A percentile compares a stretch with the other conserved stretches of the same genome.
phyloP scores from a whole-genome alignment of 2,113 vertebrate species.

The Carassius carassius region DNA sequence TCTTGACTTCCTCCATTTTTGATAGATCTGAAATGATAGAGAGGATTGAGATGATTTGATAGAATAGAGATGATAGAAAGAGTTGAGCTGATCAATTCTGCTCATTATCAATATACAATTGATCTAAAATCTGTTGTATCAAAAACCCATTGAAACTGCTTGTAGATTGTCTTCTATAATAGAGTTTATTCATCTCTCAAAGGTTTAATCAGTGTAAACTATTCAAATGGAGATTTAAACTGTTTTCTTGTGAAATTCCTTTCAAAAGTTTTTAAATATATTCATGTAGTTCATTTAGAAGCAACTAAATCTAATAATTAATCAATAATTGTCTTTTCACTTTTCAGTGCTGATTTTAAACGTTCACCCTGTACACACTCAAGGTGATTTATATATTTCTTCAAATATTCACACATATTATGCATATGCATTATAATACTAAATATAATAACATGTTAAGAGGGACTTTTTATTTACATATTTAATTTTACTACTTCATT shows the following conservation, averaged over 20 bases:
- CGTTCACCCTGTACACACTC: background rate
- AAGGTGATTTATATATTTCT: background rate
- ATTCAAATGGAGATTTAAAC: no score
- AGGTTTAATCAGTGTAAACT: no score
- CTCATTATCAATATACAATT: background rate
- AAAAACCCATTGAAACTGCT: background rate
- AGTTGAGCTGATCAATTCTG: background rate
- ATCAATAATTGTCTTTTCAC: background rate
- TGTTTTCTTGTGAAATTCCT: background rate
- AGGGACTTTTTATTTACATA: background rate
- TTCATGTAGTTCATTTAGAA: background rate
- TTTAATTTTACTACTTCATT: no score
- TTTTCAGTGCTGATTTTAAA: constrained; percentile 23
- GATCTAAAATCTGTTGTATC: no score
- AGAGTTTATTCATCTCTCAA: no score
- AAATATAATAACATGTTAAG: background rate
- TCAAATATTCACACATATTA: no score
- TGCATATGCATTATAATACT: no score
- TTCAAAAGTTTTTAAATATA: background rate
- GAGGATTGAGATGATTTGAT: background rate
- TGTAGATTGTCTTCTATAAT: background rate
- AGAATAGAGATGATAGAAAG: background rate
- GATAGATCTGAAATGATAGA: background rate
- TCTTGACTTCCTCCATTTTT: no score
- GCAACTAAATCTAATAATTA: background rate